These are phyloP conservation scores for Pantherophis alleghaniensis DNA, from an alignment of 2,797 vertebrate species.

Conservation along the genomic window DNA sequence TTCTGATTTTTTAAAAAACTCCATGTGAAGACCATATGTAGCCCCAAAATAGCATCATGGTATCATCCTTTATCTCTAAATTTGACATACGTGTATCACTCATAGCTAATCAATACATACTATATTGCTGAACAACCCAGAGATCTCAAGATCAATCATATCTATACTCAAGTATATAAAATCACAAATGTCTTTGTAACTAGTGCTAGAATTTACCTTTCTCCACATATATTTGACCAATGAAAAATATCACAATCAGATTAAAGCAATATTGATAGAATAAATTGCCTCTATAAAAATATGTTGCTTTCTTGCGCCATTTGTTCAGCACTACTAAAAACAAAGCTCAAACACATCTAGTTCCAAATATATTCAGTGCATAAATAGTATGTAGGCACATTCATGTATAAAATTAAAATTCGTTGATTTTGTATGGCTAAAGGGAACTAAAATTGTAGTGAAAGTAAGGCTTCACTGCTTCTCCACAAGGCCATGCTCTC, in stretches of 20 bases:
- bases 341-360: neutral
- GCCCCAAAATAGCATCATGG: neutral
- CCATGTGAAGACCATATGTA: neutral
- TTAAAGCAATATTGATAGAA: constrained; percentile 8
- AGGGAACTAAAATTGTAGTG: constrained; percentile 22
- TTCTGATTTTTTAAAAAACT: constrained; percentile 7
- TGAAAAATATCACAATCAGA: constrained; percentile 3
- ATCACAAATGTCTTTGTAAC: neutral
- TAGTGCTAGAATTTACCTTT: neutral
- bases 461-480: constrained; percentile 25
- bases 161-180: neutral
- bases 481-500: neutral
- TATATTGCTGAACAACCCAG: neutral
- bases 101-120: neutral
- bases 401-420: constrained; percentile 17
- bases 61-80: neutral
- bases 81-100: neutral
- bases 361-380: constrained; percentile 13
- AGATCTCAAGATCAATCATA: constrained; percentile 22
- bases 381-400: constrained; percentile 30
- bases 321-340: neutral
- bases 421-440: constrained; percentile 32
- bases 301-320: neutral
- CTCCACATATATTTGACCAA: neutral
- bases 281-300: constrained; percentile 11